A percentile compares a stretch with the other conserved stretches of the same genome.
These are phyloP conservation scores for Hyles vespertilio DNA, from an alignment of 1,140 invertebrate species.

Conservation along the genomic window DNA sequence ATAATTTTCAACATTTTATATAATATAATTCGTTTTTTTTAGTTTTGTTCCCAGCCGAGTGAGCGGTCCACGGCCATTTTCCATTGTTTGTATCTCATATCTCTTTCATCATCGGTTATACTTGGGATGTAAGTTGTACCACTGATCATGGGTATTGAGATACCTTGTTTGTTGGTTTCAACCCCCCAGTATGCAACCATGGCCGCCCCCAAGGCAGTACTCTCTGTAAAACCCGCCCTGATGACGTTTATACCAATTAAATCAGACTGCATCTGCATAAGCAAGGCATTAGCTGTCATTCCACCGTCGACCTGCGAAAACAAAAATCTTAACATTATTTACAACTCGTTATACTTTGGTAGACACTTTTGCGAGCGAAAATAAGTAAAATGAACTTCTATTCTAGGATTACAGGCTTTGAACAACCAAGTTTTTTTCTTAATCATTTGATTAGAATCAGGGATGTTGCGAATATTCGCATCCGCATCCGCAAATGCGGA, in stretches of 20 bases:
- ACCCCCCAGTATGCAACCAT: constrained; percentile 86
- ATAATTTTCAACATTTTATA: no score
- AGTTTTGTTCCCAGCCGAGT: constrained; percentile 83
- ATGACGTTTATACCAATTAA: constrained; percentile 78
- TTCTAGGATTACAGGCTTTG: no score
- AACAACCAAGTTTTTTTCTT: no score
- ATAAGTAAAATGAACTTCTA: no score
- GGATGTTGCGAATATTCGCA: no score
- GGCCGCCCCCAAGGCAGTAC: constrained; percentile 88
- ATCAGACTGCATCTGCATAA: constrained; percentile 86
- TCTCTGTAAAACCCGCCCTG: constrained; percentile 88
- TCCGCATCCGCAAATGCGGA: no score
- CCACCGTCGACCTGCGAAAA: constrained; percentile 89
- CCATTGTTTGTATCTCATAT: constrained; percentile 86
- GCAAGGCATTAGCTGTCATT: constrained; percentile 90
- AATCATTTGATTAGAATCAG: no score
- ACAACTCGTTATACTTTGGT: no score
- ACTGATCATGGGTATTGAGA: constrained; percentile 70
- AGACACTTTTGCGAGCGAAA: no score
- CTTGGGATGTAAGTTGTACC: constrained; percentile 81
- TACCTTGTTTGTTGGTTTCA: constrained; percentile 66
- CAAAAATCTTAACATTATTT: no score
- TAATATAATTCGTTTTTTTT: constrained; percentile 6
- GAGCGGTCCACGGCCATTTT: constrained; percentile 89
- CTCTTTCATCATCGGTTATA: constrained; percentile 83